Evolutionary conservation across 2,888 invertebrate genomes (phyloP).

Genomic region (Gisinianus flammeolus): DNA sequence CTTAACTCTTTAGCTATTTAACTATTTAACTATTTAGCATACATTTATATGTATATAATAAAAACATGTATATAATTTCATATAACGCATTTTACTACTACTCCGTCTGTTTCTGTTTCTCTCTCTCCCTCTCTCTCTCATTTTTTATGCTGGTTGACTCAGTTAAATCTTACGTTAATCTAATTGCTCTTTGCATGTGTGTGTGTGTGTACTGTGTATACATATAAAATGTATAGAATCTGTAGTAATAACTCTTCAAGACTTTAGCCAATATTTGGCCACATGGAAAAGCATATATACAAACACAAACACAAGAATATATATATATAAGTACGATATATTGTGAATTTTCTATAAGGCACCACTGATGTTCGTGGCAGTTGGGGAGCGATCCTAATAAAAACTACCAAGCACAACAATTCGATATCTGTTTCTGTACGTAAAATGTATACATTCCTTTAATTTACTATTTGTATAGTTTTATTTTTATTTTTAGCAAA

Average conservation of each 20-base stretch:
- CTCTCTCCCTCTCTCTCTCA: background rate
- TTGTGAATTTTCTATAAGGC: background rate
- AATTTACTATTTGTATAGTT: no score
- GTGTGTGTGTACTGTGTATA: background rate
- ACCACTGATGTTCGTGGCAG: background rate
- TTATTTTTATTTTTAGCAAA: no score
- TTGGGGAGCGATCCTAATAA: slow-evolving; percentile 16
- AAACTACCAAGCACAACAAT: background rate
- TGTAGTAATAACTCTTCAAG: background rate
- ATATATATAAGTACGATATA: background rate
- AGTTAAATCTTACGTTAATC: slow-evolving; percentile 10
- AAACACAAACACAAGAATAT: background rate
- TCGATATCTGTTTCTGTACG: background rate
- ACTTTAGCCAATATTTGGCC: background rate
- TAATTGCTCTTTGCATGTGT: background rate
- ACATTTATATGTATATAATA: background rate
- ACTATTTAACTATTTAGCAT: background rate
- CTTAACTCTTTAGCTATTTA: background rate
- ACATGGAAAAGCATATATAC: background rate
- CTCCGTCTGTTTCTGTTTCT: background rate
- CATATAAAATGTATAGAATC: background rate
- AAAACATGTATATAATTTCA: background rate
- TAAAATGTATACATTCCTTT: no score
- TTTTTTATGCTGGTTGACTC: background rate
- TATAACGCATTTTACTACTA: background rate